Conservation (phyloP, 2,113 vertebrate species). For the Cyprinus carpio region DNA sequence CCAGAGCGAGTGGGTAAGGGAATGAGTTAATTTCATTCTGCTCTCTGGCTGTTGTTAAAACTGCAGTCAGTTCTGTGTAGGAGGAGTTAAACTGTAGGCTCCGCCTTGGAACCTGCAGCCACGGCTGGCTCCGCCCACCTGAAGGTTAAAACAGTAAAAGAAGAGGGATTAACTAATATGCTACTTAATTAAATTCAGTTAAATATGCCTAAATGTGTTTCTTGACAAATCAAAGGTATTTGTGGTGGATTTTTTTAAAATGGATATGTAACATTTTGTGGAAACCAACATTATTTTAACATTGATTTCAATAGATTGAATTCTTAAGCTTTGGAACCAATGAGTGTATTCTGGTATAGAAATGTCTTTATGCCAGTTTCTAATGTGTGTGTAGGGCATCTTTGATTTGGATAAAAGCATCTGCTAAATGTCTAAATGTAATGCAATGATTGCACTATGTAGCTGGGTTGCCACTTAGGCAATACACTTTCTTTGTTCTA, state of each 20-base stretch:
- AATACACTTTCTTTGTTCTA: not conserved
- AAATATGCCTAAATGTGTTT: not conserved
- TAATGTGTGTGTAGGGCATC: not conserved
- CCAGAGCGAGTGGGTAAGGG: slow-evolving; percentile 88
- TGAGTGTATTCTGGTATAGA: not conserved
- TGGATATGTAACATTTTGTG: not conserved
- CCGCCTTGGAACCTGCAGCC: slow-evolving; percentile 90
- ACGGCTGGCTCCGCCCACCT: slow-evolving; percentile 89
- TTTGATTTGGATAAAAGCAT: not conserved
- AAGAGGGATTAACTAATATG: not conserved
- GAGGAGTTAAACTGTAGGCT: slow-evolving; percentile 85
- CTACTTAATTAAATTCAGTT: not conserved
- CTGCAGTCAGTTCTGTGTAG: slow-evolving; percentile 86
- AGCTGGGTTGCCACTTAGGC: not conserved
- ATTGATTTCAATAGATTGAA: too few species aligned
- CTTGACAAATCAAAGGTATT: not conserved
- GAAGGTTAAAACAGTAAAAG: slow-evolving; percentile 30
- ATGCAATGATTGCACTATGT: not conserved
- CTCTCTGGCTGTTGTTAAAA: slow-evolving; percentile 86
- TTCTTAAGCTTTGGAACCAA: not conserved
- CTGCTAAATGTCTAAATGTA: not conserved
- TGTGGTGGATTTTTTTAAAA: not conserved
- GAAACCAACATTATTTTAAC: not conserved
- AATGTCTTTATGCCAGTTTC: not conserved
- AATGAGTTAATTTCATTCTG: slow-evolving; percentile 86